Evolutionary conservation across 2,888 invertebrate species (phyloP), one percentile per base, ranked within the genome.

Genomic region (Cephus sareptanus): DNA sequence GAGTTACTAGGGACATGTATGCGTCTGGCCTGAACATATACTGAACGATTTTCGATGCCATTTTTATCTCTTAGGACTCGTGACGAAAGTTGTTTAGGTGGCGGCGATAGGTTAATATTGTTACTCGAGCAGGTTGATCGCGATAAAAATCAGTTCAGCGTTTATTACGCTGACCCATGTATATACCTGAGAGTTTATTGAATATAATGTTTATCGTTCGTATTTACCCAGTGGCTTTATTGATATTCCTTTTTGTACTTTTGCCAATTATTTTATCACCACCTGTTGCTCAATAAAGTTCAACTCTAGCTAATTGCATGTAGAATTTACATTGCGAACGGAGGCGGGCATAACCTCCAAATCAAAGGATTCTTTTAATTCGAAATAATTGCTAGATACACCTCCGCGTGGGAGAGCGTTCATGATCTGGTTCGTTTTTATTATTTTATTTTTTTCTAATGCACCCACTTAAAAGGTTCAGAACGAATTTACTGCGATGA

Each of bases 231-330:
- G 40, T 40, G 40, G 15, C 40, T 40, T 40, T 40, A 40, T 40
- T 40, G 40, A 40, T 15, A 40, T 40, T 40, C 23, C 6, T 6
- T 40, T 40, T 40, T 40, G 15, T 40, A 40, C 40, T 40, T 56
- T 56, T 56, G 77, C 74, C 79, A 79, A 81, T 82, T 81, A 81
- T 82, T 79, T 80, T 79, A 79, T 76, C 79, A 73, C 80, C 80
- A 82, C 82, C 80, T 82, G 82, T 82, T 82, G 82, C 80, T 34
- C 79, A 70, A 78, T 78, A 76, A 77, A 81, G 79, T 80, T 81
- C 73, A 75, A 78, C 23, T 23, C 23, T 9, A 15, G 56, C 9
- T 56, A 56, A 56, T 56, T 56, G 56, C 56, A 56, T 9, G 56
- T 56, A 56, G 56, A 15, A 56, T 56, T 56, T 56, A 2, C 9